Evolutionary conservation across 2,888 invertebrate species (phyloP).

Genomic region (Chrysodeixis includens): DNA sequence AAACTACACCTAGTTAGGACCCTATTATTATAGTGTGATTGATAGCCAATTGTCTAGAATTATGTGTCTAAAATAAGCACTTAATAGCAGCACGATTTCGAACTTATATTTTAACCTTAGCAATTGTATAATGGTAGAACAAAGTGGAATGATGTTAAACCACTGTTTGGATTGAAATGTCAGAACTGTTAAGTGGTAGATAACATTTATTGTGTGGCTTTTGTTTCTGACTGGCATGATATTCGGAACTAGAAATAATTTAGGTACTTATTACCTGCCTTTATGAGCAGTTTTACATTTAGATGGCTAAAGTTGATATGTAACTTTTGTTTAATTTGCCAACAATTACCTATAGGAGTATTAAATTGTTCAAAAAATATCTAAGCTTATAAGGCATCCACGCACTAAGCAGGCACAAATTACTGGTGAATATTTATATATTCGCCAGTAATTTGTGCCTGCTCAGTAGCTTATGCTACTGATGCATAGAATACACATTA

Average conservation of each 20-base stretch:
- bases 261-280: not conserved
- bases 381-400: no score
- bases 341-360: no score
- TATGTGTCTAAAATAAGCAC: slow-evolving; percentile 19
- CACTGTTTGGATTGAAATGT: slow-evolving; percentile 28
- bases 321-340: no score
- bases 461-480: no score
- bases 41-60: slow-evolving; percentile 20
- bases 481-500: no score
- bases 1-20: not conserved
- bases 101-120: slow-evolving; percentile 32
- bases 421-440: no score
- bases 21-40: slow-evolving; percentile 28
- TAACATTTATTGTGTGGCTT: not conserved
- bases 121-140: slow-evolving; percentile 19
- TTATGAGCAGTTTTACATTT: no score
- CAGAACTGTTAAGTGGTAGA: slow-evolving; percentile 19
- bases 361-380: no score
- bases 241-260: not conserved
- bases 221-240: not conserved
- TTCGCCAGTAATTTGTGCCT: no score
- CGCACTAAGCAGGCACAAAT: no score
- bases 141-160: slow-evolving; percentile 18
- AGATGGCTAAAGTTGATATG: no score
- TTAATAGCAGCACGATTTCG: slow-evolving; percentile 38